Conservation (phyloP, 2,113 vertebrate species). For the Hippopotamus amphibius region DNA sequence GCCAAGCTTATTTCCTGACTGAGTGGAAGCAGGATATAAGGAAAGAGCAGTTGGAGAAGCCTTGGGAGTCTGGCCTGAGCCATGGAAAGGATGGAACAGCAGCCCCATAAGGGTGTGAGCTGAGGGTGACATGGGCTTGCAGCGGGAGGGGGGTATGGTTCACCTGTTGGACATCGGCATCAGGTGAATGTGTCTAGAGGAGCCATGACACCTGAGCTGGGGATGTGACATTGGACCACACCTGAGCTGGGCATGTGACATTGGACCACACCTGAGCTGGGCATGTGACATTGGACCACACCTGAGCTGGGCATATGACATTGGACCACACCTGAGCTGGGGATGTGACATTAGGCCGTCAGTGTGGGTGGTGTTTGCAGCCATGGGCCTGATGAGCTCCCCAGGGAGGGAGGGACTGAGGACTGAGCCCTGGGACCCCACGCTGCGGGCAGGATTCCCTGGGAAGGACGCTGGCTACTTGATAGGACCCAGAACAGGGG, state of each 20-base stretch:
- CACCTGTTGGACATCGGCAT: neutral
- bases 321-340: no score
- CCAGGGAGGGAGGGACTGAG: neutral
- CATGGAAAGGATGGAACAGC: fast-evolving
- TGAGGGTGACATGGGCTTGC: fast-evolving
- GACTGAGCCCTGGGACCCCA: no score
- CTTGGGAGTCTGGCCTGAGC: fast-evolving
- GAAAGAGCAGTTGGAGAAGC: neutral
- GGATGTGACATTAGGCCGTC: neutral
- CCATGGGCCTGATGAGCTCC: neutral
- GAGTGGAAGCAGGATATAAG: neutral
- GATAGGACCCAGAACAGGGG: neutral
- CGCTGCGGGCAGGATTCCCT: neutral
- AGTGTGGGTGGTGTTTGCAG: neutral
- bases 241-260: neutral
- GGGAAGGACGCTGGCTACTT: neutral
- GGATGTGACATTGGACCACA: neutral
- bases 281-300: neutral
- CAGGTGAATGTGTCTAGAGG: no score
- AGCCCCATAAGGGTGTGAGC: fast-evolving
- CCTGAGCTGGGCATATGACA: neutral
- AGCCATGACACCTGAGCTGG: neutral
- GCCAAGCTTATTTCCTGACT: neutral
- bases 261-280: neutral
- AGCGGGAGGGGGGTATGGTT: fast-evolving